Percentiles rank a stretch among this genome's conserved stretches.
These are phyloP conservation scores for Enteromius treurensis DNA, from an alignment of 2,797 vertebrate genomes.

Conservation along the genomic window DNA sequence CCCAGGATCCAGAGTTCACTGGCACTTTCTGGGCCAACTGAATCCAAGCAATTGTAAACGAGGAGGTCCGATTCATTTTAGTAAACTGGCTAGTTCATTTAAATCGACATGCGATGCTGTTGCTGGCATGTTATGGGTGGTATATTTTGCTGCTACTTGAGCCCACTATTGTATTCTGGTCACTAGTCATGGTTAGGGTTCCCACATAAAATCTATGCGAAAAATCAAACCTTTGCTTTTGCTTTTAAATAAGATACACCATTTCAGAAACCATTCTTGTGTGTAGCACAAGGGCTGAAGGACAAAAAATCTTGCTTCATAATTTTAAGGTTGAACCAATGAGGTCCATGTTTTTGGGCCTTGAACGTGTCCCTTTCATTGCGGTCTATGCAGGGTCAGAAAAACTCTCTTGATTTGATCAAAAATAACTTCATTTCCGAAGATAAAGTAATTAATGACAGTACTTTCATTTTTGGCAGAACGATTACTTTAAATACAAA, in stretches of 20 bases:
- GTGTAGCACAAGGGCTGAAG: background rate
- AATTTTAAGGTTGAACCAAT: background rate
- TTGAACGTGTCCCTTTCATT: background rate
- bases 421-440: background rate
- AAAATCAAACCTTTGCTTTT: background rate
- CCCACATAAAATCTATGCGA: background rate
- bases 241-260: background rate
- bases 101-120: background rate
- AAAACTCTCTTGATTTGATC: background rate
- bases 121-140: background rate
- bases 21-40: background rate
- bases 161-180: background rate
- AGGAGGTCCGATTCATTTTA: background rate
- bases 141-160: background rate
- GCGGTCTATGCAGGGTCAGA: background rate
- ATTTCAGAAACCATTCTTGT: background rate
- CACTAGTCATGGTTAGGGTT: background rate
- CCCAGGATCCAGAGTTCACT: slow-evolving; percentile 48
- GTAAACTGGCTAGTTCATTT: background rate
- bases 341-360: background rate
- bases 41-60: background rate
- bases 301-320: background rate
- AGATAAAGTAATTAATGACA: background rate
- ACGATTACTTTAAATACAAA: background rate
- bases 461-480: background rate